Conservation (phyloP, 1,140 invertebrate species). For the Drosophila leontia region DNA sequence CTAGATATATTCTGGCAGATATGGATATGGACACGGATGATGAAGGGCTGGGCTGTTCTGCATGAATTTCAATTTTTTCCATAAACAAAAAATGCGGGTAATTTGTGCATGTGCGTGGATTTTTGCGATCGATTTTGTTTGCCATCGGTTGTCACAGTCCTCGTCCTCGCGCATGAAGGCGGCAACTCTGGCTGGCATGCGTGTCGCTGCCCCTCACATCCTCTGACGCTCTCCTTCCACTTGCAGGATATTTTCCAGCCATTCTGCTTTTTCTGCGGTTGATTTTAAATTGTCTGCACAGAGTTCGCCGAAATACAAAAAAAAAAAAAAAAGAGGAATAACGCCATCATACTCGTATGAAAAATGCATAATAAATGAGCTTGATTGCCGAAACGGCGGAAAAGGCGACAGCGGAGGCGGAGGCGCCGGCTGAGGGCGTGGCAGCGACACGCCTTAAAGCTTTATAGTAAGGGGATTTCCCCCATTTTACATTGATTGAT, state of each 20-base stretch:
- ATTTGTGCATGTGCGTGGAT: conserved; percentile 59
- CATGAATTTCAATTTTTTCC: conserved; percentile 79
- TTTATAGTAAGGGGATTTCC: conserved; percentile 14
- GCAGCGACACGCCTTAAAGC: conserved; percentile 54
- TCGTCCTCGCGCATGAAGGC: conserved; percentile 46
- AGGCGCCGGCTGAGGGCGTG: conserved; percentile 17
- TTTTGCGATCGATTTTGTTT: conserved; percentile 47
- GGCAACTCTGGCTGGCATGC: conserved; percentile 42
- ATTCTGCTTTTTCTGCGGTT: conserved; percentile 72
- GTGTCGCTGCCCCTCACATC: conserved; percentile 6
- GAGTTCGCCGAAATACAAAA: conserved; percentile 7
- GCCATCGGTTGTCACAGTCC: conserved; percentile 38
- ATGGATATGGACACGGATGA: conserved; percentile 48
- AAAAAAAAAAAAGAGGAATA: conserved; percentile 21
- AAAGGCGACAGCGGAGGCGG: conserved; percentile 4
- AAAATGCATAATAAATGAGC: conserved; percentile 81
- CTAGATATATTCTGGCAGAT: conserved; percentile 40
- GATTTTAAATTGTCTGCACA: conserved; percentile 75
- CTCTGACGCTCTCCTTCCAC: background rate
- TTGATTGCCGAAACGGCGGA: conserved; percentile 60
- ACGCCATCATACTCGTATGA: conserved; percentile 67
- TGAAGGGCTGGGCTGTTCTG: conserved; percentile 44
- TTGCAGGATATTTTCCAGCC: conserved; percentile 29
- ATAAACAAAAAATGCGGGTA: conserved; percentile 80
- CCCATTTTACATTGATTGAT: conserved; percentile 66